Evolutionary conservation across 1,140 invertebrate species (phyloP).

Genomic region (Drosophila auraria): DNA sequence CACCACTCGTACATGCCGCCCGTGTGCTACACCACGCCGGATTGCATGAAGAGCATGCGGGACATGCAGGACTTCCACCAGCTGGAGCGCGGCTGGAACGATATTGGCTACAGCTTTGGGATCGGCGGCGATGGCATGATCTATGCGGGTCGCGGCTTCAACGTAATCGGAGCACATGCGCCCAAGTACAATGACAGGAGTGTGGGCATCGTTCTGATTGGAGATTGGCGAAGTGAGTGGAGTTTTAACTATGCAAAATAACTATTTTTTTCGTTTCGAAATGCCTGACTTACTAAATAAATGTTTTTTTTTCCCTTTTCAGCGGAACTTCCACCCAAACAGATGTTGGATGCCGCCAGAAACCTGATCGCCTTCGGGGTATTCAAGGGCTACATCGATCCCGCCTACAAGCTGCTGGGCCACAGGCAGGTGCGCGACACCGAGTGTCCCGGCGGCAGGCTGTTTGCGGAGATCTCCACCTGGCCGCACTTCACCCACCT

Average conservation of each 20-base stretch:
- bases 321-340: slow-evolving; percentile 87
- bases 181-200: slow-evolving; percentile 89
- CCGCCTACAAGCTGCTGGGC: slow-evolving; percentile 89
- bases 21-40: slow-evolving; percentile 86
- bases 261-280: not conserved
- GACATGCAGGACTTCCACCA: slow-evolving; percentile 88
- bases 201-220: slow-evolving; percentile 91
- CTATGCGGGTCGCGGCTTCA: slow-evolving; percentile 92
- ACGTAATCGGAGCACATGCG: slow-evolving; percentile 90
- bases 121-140: slow-evolving; percentile 91
- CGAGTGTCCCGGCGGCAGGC: slow-evolving; percentile 89
- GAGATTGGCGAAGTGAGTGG: slow-evolving; percentile 87
- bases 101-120: slow-evolving; percentile 92
- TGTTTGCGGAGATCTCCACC: slow-evolving; percentile 88
- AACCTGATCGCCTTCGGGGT: slow-evolving; percentile 89
- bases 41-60: slow-evolving; percentile 87
- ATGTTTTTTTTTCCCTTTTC: slow-evolving; percentile 34
- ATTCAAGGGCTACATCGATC: slow-evolving; percentile 86
- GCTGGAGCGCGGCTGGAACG: slow-evolving; percentile 88
- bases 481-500: slow-evolving; percentile 87
- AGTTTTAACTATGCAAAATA: not conserved
- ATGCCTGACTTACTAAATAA: not conserved
- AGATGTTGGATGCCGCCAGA: slow-evolving; percentile 87
- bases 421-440: slow-evolving; percentile 90
- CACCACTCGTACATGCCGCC: slow-evolving; percentile 89